A percentile compares a stretch with the other conserved stretches of the same genome.
Conservation (phyloP, 2,888 invertebrate genomes). For the Heteropelma amictum region DNA sequence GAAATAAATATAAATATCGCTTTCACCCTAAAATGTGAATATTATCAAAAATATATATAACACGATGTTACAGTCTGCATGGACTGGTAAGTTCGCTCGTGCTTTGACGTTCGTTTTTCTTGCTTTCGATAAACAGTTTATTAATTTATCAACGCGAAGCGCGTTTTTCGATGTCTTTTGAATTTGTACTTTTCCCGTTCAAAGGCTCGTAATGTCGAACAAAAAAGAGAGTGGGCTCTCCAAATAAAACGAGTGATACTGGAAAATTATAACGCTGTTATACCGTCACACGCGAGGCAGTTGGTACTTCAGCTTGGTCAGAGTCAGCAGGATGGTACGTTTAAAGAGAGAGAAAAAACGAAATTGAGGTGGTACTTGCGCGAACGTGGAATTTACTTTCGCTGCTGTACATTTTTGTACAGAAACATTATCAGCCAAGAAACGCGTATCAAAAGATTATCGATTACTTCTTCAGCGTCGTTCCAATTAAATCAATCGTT, state of each 20-base stretch:
- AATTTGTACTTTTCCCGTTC: constrained; percentile 35
- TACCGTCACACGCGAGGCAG: constrained; percentile 96
- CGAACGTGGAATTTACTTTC: no score
- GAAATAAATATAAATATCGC: background rate
- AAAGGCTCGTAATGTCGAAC: constrained; percentile 87
- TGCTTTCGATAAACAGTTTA: background rate
- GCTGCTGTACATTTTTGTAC: no score
- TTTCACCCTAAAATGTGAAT: background rate
- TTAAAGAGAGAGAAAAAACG: no score
- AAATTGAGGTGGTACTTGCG: no score
- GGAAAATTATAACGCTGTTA: constrained; percentile 95
- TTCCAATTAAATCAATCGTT: background rate
- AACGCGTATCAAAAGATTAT: no score
- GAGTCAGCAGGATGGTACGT: constrained; percentile 83
- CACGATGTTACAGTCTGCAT: constrained; percentile 56
- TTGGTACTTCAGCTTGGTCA: constrained; percentile 93
- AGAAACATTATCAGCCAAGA: no score
- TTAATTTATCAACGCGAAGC: background rate
- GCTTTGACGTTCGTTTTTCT: background rate
- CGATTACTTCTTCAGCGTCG: no score
- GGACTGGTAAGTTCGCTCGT: constrained; percentile 46
- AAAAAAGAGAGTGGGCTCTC: constrained; percentile 91
- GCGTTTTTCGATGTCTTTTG: background rate
- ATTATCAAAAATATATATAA: constrained; percentile 19
- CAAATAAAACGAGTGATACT: constrained; percentile 92